Base-by-base conservation (phyloP, 2,113 vertebrate genomes). In the Malurus melanocephalus region DNA sequence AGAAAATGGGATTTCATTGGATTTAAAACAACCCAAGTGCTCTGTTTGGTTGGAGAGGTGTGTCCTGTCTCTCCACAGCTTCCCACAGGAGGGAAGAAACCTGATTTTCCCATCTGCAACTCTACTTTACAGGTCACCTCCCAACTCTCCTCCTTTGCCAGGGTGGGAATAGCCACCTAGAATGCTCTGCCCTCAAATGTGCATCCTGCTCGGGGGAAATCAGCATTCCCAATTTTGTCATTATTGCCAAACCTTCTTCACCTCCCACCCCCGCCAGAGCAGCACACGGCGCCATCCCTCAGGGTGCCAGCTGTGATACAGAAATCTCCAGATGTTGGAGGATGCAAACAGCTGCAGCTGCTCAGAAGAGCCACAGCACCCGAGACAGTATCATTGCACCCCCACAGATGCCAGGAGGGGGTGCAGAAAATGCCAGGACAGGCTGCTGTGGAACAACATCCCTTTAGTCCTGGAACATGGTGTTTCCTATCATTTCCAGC, bases 311-410 rank as follows among this genome's bases (percentile, higher is more conserved):
- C 59, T 26, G 38, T 57, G 14, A 10, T 2, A 32, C 2, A 28
- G 48, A 49, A 27, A 60, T 52, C 72, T 88, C 33, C 67, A 76
- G 87, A 35, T 82, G 18, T 4, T 17, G 2, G 55, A 26, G 46
- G 30, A 26, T 32, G 59, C 5, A 1, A 79, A 56, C 23, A 38
- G 13, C 30, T 5, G 1, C 55, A 60, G 18, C 30, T 16, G 30
- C n/a, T 83, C 64, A 33, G 35, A 76, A 11, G 28, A 59, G 0
- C 57, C 46, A 22, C 80, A 8, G 19, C 15, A 32, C 35, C 42
- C 1, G 0, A 20, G 14, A 71, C 45, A 14, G 57, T 10, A 26
- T 20, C n/a, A 30, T 2, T 4, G 2, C 7, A 33, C 10, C 10
- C 17, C 21, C 17, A 55, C 10, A 21, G 10, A 16, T 7, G 17